Conservation (phyloP, 2,888 invertebrate species). For the Andrena bicolor region DNA sequence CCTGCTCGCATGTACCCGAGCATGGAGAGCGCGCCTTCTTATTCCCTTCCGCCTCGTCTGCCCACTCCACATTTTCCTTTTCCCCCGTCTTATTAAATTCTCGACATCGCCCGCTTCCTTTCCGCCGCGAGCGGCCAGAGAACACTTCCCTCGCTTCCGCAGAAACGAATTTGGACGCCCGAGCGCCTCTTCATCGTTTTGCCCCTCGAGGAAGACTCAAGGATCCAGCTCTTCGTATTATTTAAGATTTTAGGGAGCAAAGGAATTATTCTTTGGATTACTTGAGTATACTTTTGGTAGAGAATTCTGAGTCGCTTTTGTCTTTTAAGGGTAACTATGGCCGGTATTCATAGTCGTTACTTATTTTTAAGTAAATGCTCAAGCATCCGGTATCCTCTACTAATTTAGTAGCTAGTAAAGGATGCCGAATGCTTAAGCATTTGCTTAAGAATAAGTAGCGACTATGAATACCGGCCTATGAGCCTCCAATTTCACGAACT, state of each 20-base stretch:
- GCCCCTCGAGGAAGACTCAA: background rate
- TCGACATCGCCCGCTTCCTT: constrained; percentile 30
- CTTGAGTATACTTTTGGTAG: background rate
- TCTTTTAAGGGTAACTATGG: too few relatives aligned
- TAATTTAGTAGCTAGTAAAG: too few relatives aligned
- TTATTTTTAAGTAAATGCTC: too few relatives aligned
- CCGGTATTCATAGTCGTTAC: too few relatives aligned
- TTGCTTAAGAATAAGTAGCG: too few relatives aligned
- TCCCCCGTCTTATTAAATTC: constrained; percentile 58
- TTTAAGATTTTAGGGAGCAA: background rate
- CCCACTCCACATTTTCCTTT: constrained; percentile 12
- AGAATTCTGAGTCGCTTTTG: background rate
- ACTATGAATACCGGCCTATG: too few relatives aligned
- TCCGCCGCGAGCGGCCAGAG: constrained; percentile 1
- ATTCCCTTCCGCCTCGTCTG: constrained; percentile 12
- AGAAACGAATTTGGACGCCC: constrained; percentile 10
- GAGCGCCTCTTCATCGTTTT: background rate
- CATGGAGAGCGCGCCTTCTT: constrained; percentile 19
- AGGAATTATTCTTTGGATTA: background rate
- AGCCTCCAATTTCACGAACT: too few relatives aligned
- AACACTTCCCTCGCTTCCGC: constrained; percentile 13
- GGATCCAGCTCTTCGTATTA: background rate
- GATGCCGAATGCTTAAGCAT: too few relatives aligned
- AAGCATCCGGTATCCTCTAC: too few relatives aligned
- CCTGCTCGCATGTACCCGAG: constrained; percentile 63